Evolutionary conservation across 2,888 invertebrate species (phyloP), one percentile per base, ranked within the genome.

Genomic region (Ophion costatus): DNA sequence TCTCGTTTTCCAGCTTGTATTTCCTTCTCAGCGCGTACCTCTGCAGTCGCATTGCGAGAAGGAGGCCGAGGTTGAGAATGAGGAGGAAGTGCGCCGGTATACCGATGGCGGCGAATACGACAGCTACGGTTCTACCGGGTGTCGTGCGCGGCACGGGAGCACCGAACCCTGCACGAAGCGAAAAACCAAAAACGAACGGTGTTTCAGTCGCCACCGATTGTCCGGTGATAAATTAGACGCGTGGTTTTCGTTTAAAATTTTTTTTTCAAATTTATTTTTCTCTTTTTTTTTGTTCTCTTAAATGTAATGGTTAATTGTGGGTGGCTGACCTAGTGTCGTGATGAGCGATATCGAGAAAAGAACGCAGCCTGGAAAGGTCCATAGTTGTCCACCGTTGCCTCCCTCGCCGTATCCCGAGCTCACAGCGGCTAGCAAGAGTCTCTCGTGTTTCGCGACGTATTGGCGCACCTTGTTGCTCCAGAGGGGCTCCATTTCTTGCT

Each of bases 111-210:
- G 96, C 96, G 90, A 96, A 96, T 42, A 96, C 89, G 0, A 96
- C 94, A 0, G 96, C 95, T 0, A 95, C 94, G 1, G 95, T 95
- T 85, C 96, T 94, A 0, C 96, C 96, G 89, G 95, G 94, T 4
- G 95, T 91, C 0, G 96, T 96, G 29, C 96, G 95, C 0, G 96
- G 96, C 5, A 96, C 96, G 0, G 96, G 96, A 0, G 96, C 96
- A 0, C 96, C 96, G 89, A 96, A 96, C 86, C 96, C 96, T 96
- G 90, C 2, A 92, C 91, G 74, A 64, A n/a, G 59, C 38, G 33
- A 45, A 63, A 69, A 45, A 14, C n/a, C n/a, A 59, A 38, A 24
- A 67, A 76, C 20, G 10, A 11, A 5, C 45, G 20, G 14, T 33
- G 66, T 33, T 24, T 45, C 3, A 20, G 11, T 11, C n/a, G 22